Percentiles rank a stretch among this genome's conserved stretches.
These are phyloP conservation scores for Aspidiotus rigidus DNA, from an alignment of 2,888 invertebrate species.

Conservation along the genomic window DNA sequence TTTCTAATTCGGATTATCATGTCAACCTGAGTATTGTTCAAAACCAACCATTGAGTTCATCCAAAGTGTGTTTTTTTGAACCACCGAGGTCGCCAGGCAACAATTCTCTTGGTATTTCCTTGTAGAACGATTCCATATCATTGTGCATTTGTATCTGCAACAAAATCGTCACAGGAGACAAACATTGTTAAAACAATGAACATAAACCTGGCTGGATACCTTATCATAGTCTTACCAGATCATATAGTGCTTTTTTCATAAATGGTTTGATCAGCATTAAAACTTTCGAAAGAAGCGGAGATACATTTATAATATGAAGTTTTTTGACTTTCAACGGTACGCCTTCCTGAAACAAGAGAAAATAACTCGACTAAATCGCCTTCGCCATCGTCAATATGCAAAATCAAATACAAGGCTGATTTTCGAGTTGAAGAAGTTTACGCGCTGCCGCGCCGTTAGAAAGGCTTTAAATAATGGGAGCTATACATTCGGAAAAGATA, in stretches of 20 bases:
- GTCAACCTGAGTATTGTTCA: too few relatives aligned
- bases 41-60: not conserved
- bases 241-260: conserved; percentile 8
- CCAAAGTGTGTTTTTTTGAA: not conserved
- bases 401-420: too few relatives aligned
- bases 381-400: not conserved
- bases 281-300: not conserved
- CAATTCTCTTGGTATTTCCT: not conserved
- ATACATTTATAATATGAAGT: not conserved
- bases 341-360: conserved; percentile 1
- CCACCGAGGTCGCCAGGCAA: not conserved
- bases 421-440: too few relatives aligned
- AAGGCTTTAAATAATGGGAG: too few relatives aligned
- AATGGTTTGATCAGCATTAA: not conserved
- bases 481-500: too few relatives aligned
- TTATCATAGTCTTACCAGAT: not conserved
- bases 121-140: not conserved
- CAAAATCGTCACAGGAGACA: not conserved
- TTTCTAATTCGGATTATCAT: too few relatives aligned
- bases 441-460: too few relatives aligned
- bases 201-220: not conserved
- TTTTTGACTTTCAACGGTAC: not conserved
- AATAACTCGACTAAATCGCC: not conserved
- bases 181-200: not conserved
- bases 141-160: not conserved